Base-by-base conservation (phyloP, 2,113 vertebrate species). In the Callaeas wilsoni region DNA sequence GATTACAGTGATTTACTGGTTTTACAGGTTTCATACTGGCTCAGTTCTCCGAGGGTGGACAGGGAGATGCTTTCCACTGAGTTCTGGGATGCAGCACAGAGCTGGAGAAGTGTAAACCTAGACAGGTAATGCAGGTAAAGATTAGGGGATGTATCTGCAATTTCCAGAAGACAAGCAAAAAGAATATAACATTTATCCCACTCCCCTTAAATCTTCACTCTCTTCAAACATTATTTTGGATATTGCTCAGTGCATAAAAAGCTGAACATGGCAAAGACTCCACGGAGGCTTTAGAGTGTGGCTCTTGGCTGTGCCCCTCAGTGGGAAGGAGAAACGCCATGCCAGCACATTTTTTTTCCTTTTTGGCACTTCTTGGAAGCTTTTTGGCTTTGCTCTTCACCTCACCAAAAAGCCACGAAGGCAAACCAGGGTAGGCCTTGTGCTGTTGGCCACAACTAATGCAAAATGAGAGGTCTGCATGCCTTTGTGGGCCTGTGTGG, bases 401-500 rank as follows among this genome's bases (percentile, higher is more conserved):
- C 27, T 59, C 20, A 46, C 6, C 41, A 42, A 50, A 79, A 29
- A 21, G 7, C 52, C 49, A 80, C 3, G 4, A 15, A 20, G 3
- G 8, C 17, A 3, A 52, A n/a, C n/a, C 25, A 64, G 32, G 11
- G 18, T 26, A 75, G 32, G 50, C 33, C 37, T 70, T 3, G 0
- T 44, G n/a, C 32, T 77, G 13, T 13, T 62, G 30, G 30, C 22
- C 1, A 0, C 0, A 9, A 64, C 13, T 32, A 21, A 2, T 1
- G 19, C 2, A 11, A 84, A 78, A 55, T 7, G 30, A 76, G 49
- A 60, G 44, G 4, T 62, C 57, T 60, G 13, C 27, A 64, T 0
- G 0, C 14, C 23, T 32, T 56, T 19, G 4, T 13, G 17, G 52
- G 10, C 30, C 33, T 39, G 7, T 21, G 29, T 13, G 39, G 33